Evolutionary conservation across 2,888 invertebrate species (phyloP), one percentile per base, ranked within the genome.

Genomic region (Eugnorisma glareosa): DNA sequence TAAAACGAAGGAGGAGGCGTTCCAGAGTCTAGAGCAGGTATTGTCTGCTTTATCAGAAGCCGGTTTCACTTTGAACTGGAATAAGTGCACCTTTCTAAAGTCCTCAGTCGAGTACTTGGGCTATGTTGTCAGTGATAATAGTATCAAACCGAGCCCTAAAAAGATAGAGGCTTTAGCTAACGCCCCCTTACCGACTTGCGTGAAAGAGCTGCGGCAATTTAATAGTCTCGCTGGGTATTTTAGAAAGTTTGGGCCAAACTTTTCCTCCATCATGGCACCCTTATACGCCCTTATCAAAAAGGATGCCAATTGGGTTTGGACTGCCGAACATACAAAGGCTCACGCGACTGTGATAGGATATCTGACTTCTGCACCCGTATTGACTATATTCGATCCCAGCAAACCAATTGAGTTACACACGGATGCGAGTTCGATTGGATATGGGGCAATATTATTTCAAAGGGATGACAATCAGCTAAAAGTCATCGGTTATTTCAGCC

Each of bases 101-200:
- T 63, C 37, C 18, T 63, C 63, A 37, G 63, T 63, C 21, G 40
- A 63, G 37, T 63, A 63, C 10, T 63, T 63, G 24, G 63, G 63
- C 24, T 63, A 63, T 11, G 40, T 63, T 37, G 28, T 63, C 24
- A 24, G 37, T 63, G 63, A 63, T 28, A 63, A 63, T 37, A 37
- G 37, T 37, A 63, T 37, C 35, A 63, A 63, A 63, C 37, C 63
- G 7, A 63, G 18, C 37, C 63, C 63, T 35, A 35, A 63, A 63
- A 63, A 63, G 37, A 63, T 63, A 63, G 7, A 63, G 28, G 63
- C 37, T 63, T 63, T 63, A 37, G 37, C 63, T 24, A 37, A 63
- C 63, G 37, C 40, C 24, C 24, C 63, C 35, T 63, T 40, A 24
- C 63, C 63, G 18, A 63, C 37, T 37, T 63, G 37, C 24, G 37